Evolutionary conservation across 2,113 vertebrate species (phyloP), one percentile per base, ranked within the genome.

Genomic region (Tapirus terrestris): DNA sequence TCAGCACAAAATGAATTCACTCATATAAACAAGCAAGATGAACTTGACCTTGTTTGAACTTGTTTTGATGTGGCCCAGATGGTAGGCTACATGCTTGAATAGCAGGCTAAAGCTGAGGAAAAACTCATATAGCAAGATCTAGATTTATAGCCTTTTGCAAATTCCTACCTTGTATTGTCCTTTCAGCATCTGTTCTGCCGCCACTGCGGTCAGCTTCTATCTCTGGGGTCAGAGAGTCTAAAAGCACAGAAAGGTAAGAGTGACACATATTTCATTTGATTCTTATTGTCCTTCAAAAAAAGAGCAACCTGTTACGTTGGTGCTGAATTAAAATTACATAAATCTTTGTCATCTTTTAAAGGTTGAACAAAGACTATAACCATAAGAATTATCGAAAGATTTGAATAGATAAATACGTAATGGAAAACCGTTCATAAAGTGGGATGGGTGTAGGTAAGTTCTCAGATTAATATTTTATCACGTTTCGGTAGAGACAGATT

Each of bases 161-260:
- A 99, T 99, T 99, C 99, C 99, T 99, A 99, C 99, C 99, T 99
- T 99, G 99, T 99, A 99, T 99, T 99, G 99, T 99, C 99, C 99
- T 99, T 99, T 99, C 99, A 99, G 99, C 99, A 99, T 99, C 99
- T 99, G 99, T 99, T 99, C 99, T 99, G 99, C 99, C 99, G 99
- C 99, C 99, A 97, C 99, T 99, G 99, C 99, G 99, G 99, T 99
- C 99, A 99, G 99, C 99, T 99, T 99, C 99, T 99, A 99, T 99
- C 99, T 99, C 99, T 99, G 99, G 99, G 99, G 99, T 99, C 99
- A 99, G 99, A 99, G 99, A 99, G 98, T 99, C 99, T 99, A 99
- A 98, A 99, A 99, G 99, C 99, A 99, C 93, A 99, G 99, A 99
- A 99, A 99, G 98, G 99, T 99, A 99, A 99, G 98, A 99, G 97